Conservation (phyloP, 1,140 invertebrate species). For the Lordiphosa stackelbergi region DNA sequence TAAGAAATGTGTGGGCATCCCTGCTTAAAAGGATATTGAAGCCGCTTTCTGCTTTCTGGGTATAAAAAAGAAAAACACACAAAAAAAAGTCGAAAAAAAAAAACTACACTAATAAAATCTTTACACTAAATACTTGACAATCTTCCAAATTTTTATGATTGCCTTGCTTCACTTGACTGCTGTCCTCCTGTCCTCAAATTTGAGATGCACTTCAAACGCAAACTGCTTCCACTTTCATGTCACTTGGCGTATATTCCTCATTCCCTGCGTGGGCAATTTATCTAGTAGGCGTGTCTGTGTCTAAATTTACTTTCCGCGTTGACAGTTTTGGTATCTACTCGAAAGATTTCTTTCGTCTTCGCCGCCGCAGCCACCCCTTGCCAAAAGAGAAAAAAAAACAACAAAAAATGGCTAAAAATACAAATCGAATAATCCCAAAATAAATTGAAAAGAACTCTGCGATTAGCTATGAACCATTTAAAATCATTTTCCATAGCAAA, state of each 20-base stretch:
- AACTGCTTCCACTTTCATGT: constrained; percentile 21
- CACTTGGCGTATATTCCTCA: not conserved
- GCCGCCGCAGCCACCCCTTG: not conserved
- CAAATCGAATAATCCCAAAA: constrained; percentile 3
- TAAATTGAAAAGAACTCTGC: not conserved
- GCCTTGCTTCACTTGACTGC: no score
- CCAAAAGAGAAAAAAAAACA: not conserved
- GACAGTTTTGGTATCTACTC: constrained; percentile 34
- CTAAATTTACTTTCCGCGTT: constrained; percentile 42
- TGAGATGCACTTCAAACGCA: constrained; percentile 21
- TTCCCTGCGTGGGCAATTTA: constrained; percentile 9
- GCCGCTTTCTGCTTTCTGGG: no score
- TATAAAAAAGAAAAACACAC: no score
- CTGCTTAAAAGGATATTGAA: no score
- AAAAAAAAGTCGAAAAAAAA: no score
- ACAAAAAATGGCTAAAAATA: not conserved
- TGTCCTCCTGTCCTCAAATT: constrained; percentile 1
- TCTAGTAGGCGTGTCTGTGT: constrained; percentile 10
- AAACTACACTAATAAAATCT: not conserved
- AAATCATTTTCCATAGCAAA: constrained; percentile 9
- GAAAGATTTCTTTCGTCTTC: not conserved
- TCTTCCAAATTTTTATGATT: constrained; percentile 7
- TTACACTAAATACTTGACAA: constrained; percentile 16
- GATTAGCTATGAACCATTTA: constrained; percentile 5
- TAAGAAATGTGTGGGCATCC: no score